Evolutionary conservation across 2,113 vertebrate genomes (phyloP), one percentile per base, ranked within the genome.

Genomic region (Fulmarus glacialis): DNA sequence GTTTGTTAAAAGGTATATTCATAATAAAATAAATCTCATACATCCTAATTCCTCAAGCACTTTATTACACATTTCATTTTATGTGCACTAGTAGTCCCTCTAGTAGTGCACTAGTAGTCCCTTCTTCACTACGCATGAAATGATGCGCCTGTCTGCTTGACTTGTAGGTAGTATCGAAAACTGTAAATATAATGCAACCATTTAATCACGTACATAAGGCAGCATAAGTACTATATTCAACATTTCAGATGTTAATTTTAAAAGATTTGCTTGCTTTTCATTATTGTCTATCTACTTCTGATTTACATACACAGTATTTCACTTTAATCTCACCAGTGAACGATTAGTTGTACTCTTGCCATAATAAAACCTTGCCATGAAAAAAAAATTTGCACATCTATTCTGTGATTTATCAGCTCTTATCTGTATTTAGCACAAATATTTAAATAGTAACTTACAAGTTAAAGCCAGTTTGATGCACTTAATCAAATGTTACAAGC

Each of bases 41-140:
- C 23, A 56, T 30, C 15, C 32, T 15, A 56, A 30, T 45, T 52
- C 66, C 38, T 67, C 20, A 74, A 50, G 30, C 21, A 62, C 14
- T 59, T 86, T 14, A 72, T 55, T 52, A 73, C 40, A 59, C 8
- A 32, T 58, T 78, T 85, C 36, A 45, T 67, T 70, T 83, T 36
- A 73, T 5, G 19, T 47, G 10, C 15, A 36, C 16, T 42, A 19
- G 3, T 11, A 66, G 23, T 66, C 36, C 72, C 72, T 58, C 63
- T 66, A 47, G 34, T 83, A 43, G 19, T 47, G 10, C 15, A 36
- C 16, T 42, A 19, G 3, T 11, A 66, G 23, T 66, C 36, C 72
- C 5, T 22, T 67, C 42, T 23, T 75, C n/a, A 29, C 27, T 55
- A 38, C 0, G 0, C 14, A 53, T 15, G 24, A 91, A 77, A 47